phyloP scores from a whole-genome alignment of 2,888 invertebrate species.

The Drosophila macrospina region DNA sequence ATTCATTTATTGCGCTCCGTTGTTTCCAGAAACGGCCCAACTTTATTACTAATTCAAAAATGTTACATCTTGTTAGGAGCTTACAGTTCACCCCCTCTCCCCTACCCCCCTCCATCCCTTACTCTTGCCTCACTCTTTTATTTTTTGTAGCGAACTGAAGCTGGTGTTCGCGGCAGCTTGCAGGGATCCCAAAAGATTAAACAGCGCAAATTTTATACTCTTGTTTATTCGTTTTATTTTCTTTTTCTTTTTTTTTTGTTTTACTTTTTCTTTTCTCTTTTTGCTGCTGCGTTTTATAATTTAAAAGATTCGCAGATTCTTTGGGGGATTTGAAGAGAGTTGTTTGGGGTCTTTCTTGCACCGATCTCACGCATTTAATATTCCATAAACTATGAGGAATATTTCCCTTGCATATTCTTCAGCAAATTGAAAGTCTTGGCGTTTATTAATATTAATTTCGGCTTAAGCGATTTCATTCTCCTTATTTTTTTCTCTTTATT shows the following conservation, averaged over 20 bases:
- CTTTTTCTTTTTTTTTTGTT: background rate
- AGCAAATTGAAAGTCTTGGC: slow-evolving; percentile 59
- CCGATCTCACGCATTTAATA: slow-evolving; percentile 53
- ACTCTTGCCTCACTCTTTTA: background rate
- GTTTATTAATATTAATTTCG: slow-evolving; percentile 78
- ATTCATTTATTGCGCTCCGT: slow-evolving; percentile 69
- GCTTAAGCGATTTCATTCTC: slow-evolving; percentile 49
- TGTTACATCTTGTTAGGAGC: slow-evolving; percentile 69
- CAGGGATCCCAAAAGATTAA: slow-evolving; percentile 61
- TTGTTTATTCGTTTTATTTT: slow-evolving; percentile 48
- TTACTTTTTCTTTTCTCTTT: too few relatives aligned
- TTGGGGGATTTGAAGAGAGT: slow-evolving; percentile 48
- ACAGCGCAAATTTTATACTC: slow-evolving; percentile 45
- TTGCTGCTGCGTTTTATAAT: slow-evolving; percentile 61
- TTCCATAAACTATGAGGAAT: slow-evolving; percentile 22
- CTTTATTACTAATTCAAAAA: slow-evolving; percentile 80
- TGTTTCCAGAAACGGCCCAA: slow-evolving; percentile 56
- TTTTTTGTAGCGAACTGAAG: slow-evolving; percentile 5
- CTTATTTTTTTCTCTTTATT: too few relatives aligned
- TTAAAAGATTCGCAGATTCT: slow-evolving; percentile 62
- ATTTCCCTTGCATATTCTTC: slow-evolving; percentile 3
- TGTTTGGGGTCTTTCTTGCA: slow-evolving; percentile 4
- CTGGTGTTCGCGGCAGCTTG: slow-evolving; percentile 22
- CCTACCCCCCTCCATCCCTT: too few relatives aligned
- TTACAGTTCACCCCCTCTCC: slow-evolving; percentile 33